Conservation (phyloP, 2,113 vertebrate species). For the Actinemys pallida region DNA sequence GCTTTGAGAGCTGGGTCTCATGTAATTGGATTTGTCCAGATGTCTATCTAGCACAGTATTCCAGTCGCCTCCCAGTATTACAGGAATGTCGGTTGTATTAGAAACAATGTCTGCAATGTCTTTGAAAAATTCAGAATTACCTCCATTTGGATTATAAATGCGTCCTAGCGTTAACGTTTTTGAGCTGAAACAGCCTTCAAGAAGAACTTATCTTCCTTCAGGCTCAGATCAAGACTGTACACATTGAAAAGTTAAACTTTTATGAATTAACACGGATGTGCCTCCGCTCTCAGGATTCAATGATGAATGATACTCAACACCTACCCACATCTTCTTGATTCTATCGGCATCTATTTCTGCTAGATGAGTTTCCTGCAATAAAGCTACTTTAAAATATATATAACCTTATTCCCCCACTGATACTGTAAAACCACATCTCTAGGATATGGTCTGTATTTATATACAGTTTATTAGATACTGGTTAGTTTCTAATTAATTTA, state of each 20-base stretch:
- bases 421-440: background rate
- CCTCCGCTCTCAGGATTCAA: background rate
- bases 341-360: background rate
- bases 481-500: too few species aligned
- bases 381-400: background rate
- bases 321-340: background rate
- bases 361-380: background rate
- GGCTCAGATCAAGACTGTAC: background rate
- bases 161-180: background rate
- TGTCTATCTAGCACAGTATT: background rate
- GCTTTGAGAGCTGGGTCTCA: background rate
- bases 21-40: background rate
- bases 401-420: background rate
- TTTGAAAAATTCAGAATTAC: background rate
- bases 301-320: background rate
- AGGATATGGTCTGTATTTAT: background rate
- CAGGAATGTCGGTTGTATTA: background rate
- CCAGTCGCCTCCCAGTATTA: background rate
- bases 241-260: background rate
- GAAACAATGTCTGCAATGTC: background rate
- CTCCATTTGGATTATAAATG: background rate
- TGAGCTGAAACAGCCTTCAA: background rate
- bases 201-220: background rate
- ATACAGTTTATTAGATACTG: too few species aligned
- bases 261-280: background rate